A percentile compares a stretch with the other conserved stretches of the same genome.
Conservation (phyloP, 2,113 vertebrate genomes). For the Orcinus orca region DNA sequence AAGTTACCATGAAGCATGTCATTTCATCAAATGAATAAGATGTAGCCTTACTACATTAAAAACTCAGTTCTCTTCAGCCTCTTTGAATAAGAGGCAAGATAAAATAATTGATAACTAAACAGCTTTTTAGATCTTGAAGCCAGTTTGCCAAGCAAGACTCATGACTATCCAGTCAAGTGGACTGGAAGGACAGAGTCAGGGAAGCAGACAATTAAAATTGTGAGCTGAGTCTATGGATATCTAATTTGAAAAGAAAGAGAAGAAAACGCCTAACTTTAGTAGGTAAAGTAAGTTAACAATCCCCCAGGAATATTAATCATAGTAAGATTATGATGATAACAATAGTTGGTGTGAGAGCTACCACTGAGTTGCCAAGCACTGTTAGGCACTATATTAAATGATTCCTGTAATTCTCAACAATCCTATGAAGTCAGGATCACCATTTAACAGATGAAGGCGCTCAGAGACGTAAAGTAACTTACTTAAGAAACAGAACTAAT, state of each 20-base stretch:
- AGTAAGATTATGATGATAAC: neutral
- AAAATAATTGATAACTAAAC: conserved; percentile 36
- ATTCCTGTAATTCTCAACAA: neutral
- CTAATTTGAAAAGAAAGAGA: neutral
- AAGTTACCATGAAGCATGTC: neutral
- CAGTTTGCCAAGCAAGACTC: conserved; percentile 36
- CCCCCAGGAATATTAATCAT: neutral
- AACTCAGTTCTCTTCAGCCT: conserved; percentile 14
- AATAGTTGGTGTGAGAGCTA: neutral
- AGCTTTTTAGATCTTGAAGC: neutral
- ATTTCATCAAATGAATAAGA: conserved; percentile 47
- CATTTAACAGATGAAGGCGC: conserved; percentile 20
- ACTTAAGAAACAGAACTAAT: conserved; percentile 19
- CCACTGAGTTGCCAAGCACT: conserved; percentile 6
- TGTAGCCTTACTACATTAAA: neutral
- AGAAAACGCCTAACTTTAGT: conserved; percentile 1
- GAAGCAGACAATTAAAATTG: neutral
- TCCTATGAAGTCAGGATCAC: neutral
- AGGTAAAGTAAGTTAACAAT: conserved; percentile 24
- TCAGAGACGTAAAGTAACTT: conserved; percentile 9
- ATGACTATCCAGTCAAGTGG: neutral
- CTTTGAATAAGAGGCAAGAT: conserved; percentile 38
- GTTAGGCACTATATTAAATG: conserved; percentile 8
- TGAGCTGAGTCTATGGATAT: neutral
- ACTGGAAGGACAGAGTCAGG: neutral